Conservation (phyloP, 1,140 invertebrate genomes). For the Drosophila malerkotliana region DNA sequence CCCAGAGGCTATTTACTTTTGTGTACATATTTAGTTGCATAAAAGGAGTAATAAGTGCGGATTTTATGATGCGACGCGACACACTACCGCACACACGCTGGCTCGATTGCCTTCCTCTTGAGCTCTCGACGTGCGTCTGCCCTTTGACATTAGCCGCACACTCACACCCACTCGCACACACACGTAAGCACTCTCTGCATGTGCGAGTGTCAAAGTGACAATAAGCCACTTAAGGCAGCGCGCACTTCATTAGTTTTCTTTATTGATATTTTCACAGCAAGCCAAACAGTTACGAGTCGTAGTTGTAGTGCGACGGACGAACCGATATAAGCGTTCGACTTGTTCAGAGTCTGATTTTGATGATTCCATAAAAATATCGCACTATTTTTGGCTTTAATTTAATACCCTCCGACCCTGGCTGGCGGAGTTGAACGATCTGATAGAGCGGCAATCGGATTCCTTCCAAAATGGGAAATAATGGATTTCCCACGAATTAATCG, state of each 20-base stretch:
- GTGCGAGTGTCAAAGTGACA: constrained; percentile 66
- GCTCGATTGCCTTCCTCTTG: constrained; percentile 21
- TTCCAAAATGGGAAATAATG: not conserved
- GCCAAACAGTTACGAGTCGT: constrained; percentile 74
- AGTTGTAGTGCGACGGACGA: constrained; percentile 15
- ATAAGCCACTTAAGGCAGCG: constrained; percentile 80
- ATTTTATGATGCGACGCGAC: constrained; percentile 71
- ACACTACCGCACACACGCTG: constrained; percentile 9
- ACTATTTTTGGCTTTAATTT: constrained; percentile 40
- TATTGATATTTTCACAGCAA: constrained; percentile 81
- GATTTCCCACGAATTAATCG: constrained; percentile 18
- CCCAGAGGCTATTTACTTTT: constrained; percentile 62
- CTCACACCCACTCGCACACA: constrained; percentile 22
- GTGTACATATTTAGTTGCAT: constrained; percentile 62
- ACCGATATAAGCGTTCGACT: constrained; percentile 40
- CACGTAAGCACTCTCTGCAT: constrained; percentile 26
- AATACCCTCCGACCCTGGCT: constrained; percentile 3
- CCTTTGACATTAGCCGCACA: constrained; percentile 61
- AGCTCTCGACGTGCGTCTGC: constrained; percentile 55
- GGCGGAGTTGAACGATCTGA: constrained; percentile 19
- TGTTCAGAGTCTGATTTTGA: constrained; percentile 57
- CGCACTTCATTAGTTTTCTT: constrained; percentile 82
- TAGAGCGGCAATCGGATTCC: not conserved
- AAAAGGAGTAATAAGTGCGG: constrained; percentile 76
- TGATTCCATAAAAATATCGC: constrained; percentile 66